These are phyloP conservation scores for Scaptomyza cyrtandrae DNA, from an alignment of 2,888 invertebrate species.

Conservation along the genomic window DNA sequence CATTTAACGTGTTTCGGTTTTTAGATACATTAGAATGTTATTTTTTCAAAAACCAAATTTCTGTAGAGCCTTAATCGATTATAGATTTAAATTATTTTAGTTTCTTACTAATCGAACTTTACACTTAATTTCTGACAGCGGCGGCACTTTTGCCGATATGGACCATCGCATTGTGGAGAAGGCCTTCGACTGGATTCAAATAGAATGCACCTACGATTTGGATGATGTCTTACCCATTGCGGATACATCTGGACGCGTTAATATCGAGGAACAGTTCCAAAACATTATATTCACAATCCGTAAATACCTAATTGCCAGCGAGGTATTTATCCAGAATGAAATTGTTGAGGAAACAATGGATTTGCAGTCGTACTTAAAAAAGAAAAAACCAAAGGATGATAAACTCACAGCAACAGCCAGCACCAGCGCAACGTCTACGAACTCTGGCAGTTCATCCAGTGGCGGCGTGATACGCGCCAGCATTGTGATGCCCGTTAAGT, in stretches of 20 bases:
- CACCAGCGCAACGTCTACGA: conserved; percentile 18
- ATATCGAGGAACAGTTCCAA: conserved; percentile 83
- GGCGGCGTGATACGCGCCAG: conserved; percentile 85
- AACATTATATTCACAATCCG: conserved; percentile 76
- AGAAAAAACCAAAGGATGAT: conserved; percentile 80
- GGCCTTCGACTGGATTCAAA: conserved; percentile 89
- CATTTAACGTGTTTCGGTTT: conserved; percentile 61
- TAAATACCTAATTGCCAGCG: conserved; percentile 86
- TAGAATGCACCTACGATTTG: conserved; percentile 91
- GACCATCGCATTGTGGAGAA: conserved; percentile 92
- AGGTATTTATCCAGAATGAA: conserved; percentile 91
- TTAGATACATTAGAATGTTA: conserved; percentile 40
- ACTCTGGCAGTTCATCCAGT: conserved; percentile 7
- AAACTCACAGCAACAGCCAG: conserved; percentile 36
- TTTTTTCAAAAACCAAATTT: conserved; percentile 23
- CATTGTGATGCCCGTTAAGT: conserved; percentile 90
- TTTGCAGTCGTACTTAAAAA: conserved; percentile 88
- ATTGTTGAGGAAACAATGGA: conserved; percentile 87
- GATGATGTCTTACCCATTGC: conserved; percentile 90
- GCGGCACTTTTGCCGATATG: conserved; percentile 86
- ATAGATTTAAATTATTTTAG: neutral
- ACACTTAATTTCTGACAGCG: conserved; percentile 83
- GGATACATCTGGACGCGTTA: conserved; percentile 85
- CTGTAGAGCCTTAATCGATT: conserved; percentile 25
- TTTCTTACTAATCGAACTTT: conserved; percentile 1